phyloP scores from a whole-genome alignment of 2,888 invertebrate species.

The Stenchaetothrips biformis region DNA sequence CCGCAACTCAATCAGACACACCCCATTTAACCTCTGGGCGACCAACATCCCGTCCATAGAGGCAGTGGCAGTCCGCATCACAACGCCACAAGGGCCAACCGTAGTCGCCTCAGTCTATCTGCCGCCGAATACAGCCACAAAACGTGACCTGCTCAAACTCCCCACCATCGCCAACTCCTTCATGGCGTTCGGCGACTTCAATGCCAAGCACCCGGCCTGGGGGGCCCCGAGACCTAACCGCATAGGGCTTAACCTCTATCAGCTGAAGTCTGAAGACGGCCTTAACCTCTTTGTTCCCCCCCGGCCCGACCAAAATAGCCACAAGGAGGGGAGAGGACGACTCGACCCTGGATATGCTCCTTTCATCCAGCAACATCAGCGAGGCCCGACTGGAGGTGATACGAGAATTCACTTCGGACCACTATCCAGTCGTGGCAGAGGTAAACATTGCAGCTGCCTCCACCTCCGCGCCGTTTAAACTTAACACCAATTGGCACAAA shows the following conservation, averaged over 20 bases:
- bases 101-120: too few species aligned
- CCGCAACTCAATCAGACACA: too few species aligned
- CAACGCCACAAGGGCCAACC: too few species aligned
- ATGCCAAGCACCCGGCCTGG: neutral
- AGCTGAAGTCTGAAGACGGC: neutral
- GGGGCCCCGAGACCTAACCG: neutral
- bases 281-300: neutral
- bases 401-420: neutral
- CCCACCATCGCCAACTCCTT: neutral
- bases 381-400: neutral
- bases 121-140: too few species aligned
- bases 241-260: neutral
- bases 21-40: too few species aligned
- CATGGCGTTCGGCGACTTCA: neutral
- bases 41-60: too few species aligned
- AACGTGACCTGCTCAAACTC: too few species aligned
- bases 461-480: too few species aligned
- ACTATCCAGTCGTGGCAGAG: neutral
- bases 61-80: too few species aligned
- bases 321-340: neutral
- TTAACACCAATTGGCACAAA: too few species aligned
- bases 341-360: neutral
- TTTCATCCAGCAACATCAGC: neutral
- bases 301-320: neutral
- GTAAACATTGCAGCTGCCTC: neutral